Evolutionary conservation across 1,140 invertebrate species (phyloP).

Genomic region (Colletes latitarsis): DNA sequence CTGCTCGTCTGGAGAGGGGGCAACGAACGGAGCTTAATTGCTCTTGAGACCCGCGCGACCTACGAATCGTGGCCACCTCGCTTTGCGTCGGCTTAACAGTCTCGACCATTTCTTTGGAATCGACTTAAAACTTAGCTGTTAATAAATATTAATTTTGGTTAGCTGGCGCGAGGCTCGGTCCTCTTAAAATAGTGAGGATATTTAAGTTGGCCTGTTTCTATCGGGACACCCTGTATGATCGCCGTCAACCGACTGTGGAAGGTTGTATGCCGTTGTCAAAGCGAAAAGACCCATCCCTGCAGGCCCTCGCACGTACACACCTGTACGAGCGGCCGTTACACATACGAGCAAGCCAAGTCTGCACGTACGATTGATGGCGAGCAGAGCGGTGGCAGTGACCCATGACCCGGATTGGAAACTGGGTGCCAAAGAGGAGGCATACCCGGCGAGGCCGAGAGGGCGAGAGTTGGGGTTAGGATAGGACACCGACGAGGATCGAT

Average conservation of each 20-base stretch:
- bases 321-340: not conserved
- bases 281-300: slow-evolving; percentile 41
- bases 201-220: not conserved
- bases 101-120: too few species aligned
- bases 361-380: slow-evolving; percentile 72
- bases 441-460: slow-evolving; percentile 60
- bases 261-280: slow-evolving; percentile 46
- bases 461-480: slow-evolving; percentile 73
- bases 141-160: too few species aligned
- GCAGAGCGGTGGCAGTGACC: slow-evolving; percentile 77
- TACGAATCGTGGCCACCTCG: not conserved
- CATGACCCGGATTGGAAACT: slow-evolving; percentile 78
- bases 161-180: too few species aligned
- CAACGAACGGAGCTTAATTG: not conserved
- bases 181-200: too few species aligned
- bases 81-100: not conserved
- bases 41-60: not conserved
- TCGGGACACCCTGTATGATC: slow-evolving; percentile 22
- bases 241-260: slow-evolving; percentile 40
- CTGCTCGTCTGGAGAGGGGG: not conserved
- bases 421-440: slow-evolving; percentile 68
- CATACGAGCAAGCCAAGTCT: slow-evolving; percentile 22
- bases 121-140: too few species aligned
- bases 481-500: slow-evolving; percentile 72
- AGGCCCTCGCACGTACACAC: not conserved